A percentile compares a stretch with the other conserved stretches of the same genome.
phyloP scores from a whole-genome alignment of 2,888 invertebrate species.

The Conistra vaccinii region DNA sequence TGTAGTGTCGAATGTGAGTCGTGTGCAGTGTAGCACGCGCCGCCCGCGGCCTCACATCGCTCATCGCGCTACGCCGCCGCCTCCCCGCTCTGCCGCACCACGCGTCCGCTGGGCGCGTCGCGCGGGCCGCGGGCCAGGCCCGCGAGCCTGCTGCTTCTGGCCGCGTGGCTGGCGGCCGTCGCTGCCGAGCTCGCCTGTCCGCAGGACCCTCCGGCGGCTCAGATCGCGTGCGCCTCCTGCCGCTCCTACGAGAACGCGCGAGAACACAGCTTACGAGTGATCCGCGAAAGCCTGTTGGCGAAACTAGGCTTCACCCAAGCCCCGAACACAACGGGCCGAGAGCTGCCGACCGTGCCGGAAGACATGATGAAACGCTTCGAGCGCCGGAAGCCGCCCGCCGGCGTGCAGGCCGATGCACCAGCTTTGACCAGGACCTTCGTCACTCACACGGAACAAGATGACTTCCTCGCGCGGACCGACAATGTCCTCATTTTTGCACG shows the following conservation, averaged over 20 bases:
- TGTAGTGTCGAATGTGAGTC: constrained; percentile 76
- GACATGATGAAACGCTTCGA: constrained; percentile 89
- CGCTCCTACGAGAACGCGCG: constrained; percentile 90
- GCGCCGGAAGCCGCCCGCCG: constrained; percentile 89
- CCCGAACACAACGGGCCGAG: constrained; percentile 92
- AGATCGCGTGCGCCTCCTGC: constrained; percentile 89
- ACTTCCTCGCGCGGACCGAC: constrained; percentile 93
- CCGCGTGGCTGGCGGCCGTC: constrained; percentile 88
- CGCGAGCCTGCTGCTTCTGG: constrained; percentile 90
- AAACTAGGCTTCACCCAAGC: constrained; percentile 92
- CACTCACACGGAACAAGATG: constrained; percentile 91
- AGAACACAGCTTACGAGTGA: constrained; percentile 91
- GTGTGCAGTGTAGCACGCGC: constrained; percentile 89
- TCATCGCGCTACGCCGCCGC: constrained; percentile 88
- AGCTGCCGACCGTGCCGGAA: constrained; percentile 90
- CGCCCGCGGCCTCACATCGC: constrained; percentile 88
- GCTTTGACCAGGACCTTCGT: constrained; percentile 88
- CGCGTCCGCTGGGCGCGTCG: constrained; percentile 90
- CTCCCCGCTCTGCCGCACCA: constrained; percentile 89
- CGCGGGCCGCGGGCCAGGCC: constrained; percentile 91
- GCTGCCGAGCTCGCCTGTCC: constrained; percentile 85
- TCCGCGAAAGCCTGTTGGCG: constrained; percentile 92
- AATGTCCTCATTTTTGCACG: constrained; percentile 93
- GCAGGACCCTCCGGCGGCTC: constrained; percentile 79
- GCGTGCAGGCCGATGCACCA: constrained; percentile 91